Conservation (phyloP, 2,113 vertebrate genomes). For the Nestor notabilis region DNA sequence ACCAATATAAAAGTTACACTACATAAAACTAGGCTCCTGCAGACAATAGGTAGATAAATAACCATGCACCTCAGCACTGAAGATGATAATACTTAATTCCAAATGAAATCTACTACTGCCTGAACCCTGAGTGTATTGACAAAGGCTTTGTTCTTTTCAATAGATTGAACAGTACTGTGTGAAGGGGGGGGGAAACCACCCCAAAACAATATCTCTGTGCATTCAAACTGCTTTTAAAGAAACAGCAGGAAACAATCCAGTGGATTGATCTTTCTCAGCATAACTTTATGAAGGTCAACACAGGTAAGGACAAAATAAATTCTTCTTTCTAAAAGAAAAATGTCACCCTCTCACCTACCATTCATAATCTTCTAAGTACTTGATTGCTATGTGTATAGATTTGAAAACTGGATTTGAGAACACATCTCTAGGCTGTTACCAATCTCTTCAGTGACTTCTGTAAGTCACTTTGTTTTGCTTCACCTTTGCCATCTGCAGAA, state of each 20-base stretch:
- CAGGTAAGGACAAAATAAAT: background rate
- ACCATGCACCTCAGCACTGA: background rate
- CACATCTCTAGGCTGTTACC: background rate
- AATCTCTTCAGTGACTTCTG: background rate
- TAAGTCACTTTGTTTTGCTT: background rate
- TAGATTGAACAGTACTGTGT: background rate
- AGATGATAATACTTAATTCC: background rate
- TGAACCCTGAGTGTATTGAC: background rate
- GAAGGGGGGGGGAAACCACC: no score
- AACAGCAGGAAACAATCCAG: background rate
- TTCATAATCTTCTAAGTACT: background rate
- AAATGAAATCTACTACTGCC: background rate
- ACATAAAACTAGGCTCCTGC: background rate
- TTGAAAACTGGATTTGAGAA: background rate
- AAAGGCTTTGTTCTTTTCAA: background rate
- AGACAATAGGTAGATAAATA: background rate
- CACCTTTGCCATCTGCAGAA: background rate
- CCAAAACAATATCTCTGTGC: background rate
- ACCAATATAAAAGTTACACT: background rate
- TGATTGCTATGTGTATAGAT: background rate
- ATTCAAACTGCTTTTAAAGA: background rate
- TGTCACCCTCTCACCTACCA: background rate
- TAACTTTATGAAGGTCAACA: background rate
- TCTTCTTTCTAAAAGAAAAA: conserved; percentile 8
- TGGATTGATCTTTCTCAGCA: background rate